Base-by-base conservation (phyloP, 1,140 invertebrate genomes). In the Colletes gigas region DNA sequence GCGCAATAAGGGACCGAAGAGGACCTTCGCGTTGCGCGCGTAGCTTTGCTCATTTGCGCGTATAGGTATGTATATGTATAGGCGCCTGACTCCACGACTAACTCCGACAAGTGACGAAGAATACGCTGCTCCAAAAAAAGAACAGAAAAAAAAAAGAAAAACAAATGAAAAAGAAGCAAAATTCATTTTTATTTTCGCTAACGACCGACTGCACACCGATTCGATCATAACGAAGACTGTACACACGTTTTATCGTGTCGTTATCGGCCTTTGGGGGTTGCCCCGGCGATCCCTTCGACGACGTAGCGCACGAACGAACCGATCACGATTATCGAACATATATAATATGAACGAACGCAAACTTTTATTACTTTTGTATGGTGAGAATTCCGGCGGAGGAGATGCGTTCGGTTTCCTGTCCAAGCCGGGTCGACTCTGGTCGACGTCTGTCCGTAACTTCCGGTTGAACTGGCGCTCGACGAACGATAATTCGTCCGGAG, bases 301-400 rank as follows among this genome's bases (percentile, higher is more conserved):
- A 70, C 75, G 67, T 55, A 54, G 47, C 66, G 59, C 21, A 39
- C 73, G 79, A 52, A 50, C 78, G 54, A 71, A 73, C 60, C 57
- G 57, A 60, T 70, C 50, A 73, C 71, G 71, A 80, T 67, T 60
- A 67, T 66, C 71, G 70, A 80, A 75, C 47, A 4, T 1, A 19
- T 17, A 67, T 47, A 30, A 30, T 30, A 55, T n/a, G n/a, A 15
- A 39, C 30, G 21, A 55, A 80, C 72, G 52, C 52, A 41, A 75
- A 66, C 21, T 80, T 80, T 80, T 80, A 68, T 80, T 80, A 80
- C 72, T 80, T 80, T 80, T 80, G 44, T 80, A 80, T 44, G 71
- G 60, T 55, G 66, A 70, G 1, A 30, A 30, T 30, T 30, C 21
- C 30, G 12, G 0, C 39, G 55, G 15, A 4, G 3, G 47, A 15